Percentiles rank a stretch among this genome's conserved stretches.
phyloP scores from a whole-genome alignment of 2,888 invertebrate species.

The Eueremaeus valkanovi region DNA sequence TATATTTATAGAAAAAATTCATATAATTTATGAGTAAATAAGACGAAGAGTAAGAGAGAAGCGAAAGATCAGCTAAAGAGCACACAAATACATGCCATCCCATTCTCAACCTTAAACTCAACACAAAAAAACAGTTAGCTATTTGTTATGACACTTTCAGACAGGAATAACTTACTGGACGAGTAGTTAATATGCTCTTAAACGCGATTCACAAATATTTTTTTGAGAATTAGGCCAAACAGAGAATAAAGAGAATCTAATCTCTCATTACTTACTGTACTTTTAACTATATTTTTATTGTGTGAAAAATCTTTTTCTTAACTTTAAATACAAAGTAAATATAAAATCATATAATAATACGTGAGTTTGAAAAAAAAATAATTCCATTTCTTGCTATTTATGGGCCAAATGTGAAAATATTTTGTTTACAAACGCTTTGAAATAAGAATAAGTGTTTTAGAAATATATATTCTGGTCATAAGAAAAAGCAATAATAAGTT shows the following conservation, averaged over 20 bases:
- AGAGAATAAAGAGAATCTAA: background rate
- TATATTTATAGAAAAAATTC: too few species aligned
- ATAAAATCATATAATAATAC: background rate
- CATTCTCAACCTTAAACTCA: background rate
- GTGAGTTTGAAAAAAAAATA: too few species aligned
- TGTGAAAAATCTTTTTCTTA: background rate
- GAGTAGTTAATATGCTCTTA: background rate
- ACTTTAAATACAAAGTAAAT: slow-evolving; percentile 3
- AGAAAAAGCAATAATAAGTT: too few species aligned
- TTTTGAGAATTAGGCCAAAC: background rate
- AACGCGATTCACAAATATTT: background rate
- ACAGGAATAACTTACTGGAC: background rate
- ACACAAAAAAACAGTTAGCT: background rate
- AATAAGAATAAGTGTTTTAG: too few species aligned
- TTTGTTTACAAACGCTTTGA: too few species aligned
- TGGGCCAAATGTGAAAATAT: too few species aligned
- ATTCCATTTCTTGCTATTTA: too few species aligned
- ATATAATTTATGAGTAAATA: too few species aligned
- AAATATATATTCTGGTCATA: too few species aligned
- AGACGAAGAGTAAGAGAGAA: background rate
- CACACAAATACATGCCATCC: background rate
- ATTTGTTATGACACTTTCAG: background rate
- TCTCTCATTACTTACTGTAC: background rate
- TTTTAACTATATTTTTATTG: too few species aligned
- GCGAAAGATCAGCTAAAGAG: background rate